Evolutionary conservation across 2,113 vertebrate species (phyloP), one percentile per base, ranked within the genome.

Genomic region (Planiliza haematocheilus): DNA sequence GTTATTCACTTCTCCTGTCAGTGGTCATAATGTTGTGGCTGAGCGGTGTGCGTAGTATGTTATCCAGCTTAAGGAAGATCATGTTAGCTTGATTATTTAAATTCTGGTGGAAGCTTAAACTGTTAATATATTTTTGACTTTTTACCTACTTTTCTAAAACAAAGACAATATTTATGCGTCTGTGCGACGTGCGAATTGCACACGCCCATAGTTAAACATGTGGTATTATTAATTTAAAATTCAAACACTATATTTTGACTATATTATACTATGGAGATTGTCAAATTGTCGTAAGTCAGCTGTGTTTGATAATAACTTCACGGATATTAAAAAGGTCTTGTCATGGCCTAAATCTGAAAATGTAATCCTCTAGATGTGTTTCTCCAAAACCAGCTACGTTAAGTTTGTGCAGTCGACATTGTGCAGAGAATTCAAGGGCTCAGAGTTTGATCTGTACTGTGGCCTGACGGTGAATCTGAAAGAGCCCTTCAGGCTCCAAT

Each of bases 1-100:
- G 24, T 30, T 30, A 30, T 30, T n/a, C n/a, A n/a, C n/a, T n/a
- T 30, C 24, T 30, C 24, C 24, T 30, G 24, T 30, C 24, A 30
- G 24, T 30, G 24, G 24, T 30, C 24, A 30, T 30, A 30, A 30
- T 30, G 24, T 3, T 30, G 5, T 30, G 24, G 3, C 24, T 30
- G 24, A 49, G 12, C 49, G 24, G 8, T 34, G 4, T 21, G 8
- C 2, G 24, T 30, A 30, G 24, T 30, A 62, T 18, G 20, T 50
- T 48, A 60, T 43, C 12, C 3, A 11, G 11, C 11, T 58, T 2
- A 18, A 50, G 10, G 56, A n/a, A n/a, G 1, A 48, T 70, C 16
- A n/a, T 53, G 46, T 55, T 49, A 43, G 36, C 7, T 70, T 67
- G n/a, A n/a, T n/a, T n/a, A n/a, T n/a, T n/a, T n/a, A n/a, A 75